Evolutionary conservation across 2,113 vertebrate species (phyloP), one percentile per base, ranked within the genome.

Genomic region (Cynoglossus semilaevis): DNA sequence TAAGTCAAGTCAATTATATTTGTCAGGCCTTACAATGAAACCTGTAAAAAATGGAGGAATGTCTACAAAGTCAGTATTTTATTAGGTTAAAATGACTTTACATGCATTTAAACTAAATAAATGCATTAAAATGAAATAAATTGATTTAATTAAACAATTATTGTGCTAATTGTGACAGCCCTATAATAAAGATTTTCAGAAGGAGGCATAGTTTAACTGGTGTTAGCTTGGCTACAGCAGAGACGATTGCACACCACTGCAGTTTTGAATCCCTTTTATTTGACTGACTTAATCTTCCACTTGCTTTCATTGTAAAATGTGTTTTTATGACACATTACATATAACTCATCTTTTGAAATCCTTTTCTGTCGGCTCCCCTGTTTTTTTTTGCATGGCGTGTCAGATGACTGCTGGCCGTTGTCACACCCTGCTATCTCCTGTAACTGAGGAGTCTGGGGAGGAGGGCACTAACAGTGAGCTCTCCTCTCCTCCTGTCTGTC

Each of bases 361-460:
- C 51, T 61, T 17, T 52, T 61, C 46, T 15, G 67, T 58, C 48
- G 75, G 55, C 67, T 68, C 49, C 70, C 54, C 43, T 80, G 62
- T 77, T 45, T 10, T 46, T 37, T 71, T 49, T 59, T 63, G 43
- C 70, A 52, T 71, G 81, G 58, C 68, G 87, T 59, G 88, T 81
- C 91, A 99, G 97, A 94, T 99, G 95, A 98, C 95, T 59, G 97
- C 97, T 43, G 96, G 96, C 81, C 94, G 96, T 87, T 97, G 96
- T 92, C 97, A 99, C 92, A 95, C 95, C 9, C 92, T 99, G 83
- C 92, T 98, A 79, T 98, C 96, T 72, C 97, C 97, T 80, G 96
- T 99, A 84, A 97, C 93, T 69, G 97, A 98, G 90, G 97, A 99
- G 84, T 98, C 97, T 82, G 96, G 96, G 86, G 97, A 98, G 91